phyloP scores from a whole-genome alignment of 2,888 invertebrate genomes.

The Mylabris sibirica region DNA sequence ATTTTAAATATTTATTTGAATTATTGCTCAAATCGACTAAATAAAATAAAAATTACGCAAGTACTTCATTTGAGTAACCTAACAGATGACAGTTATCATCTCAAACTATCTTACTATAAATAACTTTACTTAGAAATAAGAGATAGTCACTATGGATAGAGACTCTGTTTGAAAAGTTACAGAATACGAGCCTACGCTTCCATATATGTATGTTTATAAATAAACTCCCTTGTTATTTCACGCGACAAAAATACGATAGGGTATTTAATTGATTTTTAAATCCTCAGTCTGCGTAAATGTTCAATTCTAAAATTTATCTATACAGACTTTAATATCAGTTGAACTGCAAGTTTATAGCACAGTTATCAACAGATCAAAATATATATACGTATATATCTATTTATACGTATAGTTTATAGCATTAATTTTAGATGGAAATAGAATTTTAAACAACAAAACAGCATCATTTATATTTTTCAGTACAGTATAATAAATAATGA shows the following conservation, averaged over 20 bases:
- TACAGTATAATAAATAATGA: not conserved
- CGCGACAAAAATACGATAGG: not conserved
- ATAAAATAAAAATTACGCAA: too few relatives aligned
- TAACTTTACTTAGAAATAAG: too few relatives aligned
- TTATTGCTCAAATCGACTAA: too few relatives aligned
- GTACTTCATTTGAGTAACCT: too few relatives aligned
- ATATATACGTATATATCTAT: not conserved
- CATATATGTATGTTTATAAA: too few relatives aligned
- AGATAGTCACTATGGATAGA: too few relatives aligned
- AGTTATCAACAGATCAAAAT: not conserved
- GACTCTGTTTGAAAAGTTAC: not conserved
- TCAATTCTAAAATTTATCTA: not conserved
- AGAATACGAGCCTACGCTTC: not conserved
- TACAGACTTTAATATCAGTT: not conserved
- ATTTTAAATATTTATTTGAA: too few relatives aligned
- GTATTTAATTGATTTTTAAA: not conserved
- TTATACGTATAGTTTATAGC: not conserved
- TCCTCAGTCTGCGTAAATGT: too few relatives aligned
- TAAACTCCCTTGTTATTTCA: not conserved
- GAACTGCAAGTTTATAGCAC: not conserved
- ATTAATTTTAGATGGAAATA: conserved; percentile 4
- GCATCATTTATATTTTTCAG: not conserved
- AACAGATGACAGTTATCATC: too few relatives aligned
- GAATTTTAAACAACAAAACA: not conserved
- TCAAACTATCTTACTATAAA: too few relatives aligned